Evolutionary conservation across 2,113 vertebrate species (phyloP).

Genomic region (Sterrhoptilus dennistouni): DNA sequence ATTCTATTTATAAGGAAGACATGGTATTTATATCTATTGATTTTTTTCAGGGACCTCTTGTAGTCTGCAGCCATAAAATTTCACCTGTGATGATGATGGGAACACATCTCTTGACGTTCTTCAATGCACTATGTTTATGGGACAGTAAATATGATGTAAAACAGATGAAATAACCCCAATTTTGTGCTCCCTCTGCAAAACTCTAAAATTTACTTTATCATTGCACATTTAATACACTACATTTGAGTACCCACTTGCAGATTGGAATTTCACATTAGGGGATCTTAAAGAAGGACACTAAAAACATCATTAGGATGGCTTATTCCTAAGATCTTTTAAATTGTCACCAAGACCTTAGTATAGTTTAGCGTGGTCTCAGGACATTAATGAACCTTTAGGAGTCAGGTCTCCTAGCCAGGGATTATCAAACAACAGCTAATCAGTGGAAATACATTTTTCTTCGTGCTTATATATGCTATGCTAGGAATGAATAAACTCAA

Average conservation of each 20-base stretch:
- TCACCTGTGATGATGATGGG: not conserved
- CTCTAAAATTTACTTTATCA: not conserved
- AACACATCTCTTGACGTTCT: not conserved
- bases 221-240: not conserved
- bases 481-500: not conserved
- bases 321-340: not conserved
- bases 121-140: not conserved
- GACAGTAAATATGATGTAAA: not conserved
- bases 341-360: not conserved
- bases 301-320: not conserved
- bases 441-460: not conserved
- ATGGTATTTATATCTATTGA: not conserved
- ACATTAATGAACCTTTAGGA: not conserved
- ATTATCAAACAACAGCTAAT: not conserved
- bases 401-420: not conserved
- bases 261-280: not conserved
- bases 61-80: slow-evolving; percentile 1
- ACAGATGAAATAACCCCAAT: not conserved
- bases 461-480: not conserved
- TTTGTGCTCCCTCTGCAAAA: not conserved
- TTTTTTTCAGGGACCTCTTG: slow-evolving; percentile 16
- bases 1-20: slow-evolving; percentile 32
- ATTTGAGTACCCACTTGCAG: not conserved
- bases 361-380: not conserved
- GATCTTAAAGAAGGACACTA: not conserved